Evolutionary conservation across 2,113 vertebrate genomes (phyloP), one percentile per base, ranked within the genome.

Genomic region (Actenoides lindsayi): DNA sequence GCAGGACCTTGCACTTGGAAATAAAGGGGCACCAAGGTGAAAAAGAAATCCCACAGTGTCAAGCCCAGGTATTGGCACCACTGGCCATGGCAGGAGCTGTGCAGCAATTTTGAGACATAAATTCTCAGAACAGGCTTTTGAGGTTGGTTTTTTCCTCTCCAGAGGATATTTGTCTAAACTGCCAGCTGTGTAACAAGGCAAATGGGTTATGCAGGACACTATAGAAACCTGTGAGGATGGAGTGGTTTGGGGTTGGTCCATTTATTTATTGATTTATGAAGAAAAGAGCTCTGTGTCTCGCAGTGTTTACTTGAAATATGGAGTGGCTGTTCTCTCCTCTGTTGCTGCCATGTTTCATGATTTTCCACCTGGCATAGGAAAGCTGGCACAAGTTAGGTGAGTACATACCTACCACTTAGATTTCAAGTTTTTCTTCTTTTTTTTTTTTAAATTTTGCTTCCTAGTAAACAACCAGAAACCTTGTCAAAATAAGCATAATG

Each of bases 301-400:
- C 39, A 41, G 46, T 79, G 16, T 90, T 97, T 96, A 69, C 81
- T 89, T 97, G 90, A 70, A 93, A 83, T 76, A 93, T 0, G 83
- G 83, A 91, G 64, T 85, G 50, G 51, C 94, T 97, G 11, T 76
- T 90, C 83, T 19, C 39, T 30, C 83, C 89, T 46, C 89, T 89
- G 39, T 76, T 91, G 44, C 46, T 94, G 82, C 87, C 62, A 30
- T 89, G 51, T 84, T 96, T 94, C 77, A 53, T 92, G 39, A 87
- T 96, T 97, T 89, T 96, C 92, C 83, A 93, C 62, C 62, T 92
- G 68, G 23, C 68, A 80, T 35, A 92, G 87, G 93, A 97, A 97
- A 97, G 63, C 89, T 97, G 97, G 92, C 83, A 60, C 35, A 16
- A 85, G 31, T 81, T 70, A 83, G 37, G 17, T 42, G n/a, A 84